phyloP scores from a whole-genome alignment of 2,797 vertebrate species.

The Phrynocephalus vlangalii region DNA sequence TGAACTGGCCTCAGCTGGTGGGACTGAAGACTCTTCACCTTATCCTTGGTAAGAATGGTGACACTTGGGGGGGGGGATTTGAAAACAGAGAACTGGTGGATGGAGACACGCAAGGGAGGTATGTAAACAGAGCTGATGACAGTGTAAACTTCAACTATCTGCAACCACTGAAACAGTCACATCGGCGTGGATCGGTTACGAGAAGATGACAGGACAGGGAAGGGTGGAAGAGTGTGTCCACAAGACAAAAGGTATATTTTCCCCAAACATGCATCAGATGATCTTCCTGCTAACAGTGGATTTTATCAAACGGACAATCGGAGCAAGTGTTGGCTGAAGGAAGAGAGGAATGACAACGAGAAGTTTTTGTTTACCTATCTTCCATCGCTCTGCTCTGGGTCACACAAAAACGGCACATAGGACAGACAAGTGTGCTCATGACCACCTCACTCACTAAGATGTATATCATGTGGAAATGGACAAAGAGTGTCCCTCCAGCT shows the following conservation, averaged over 20 bases:
- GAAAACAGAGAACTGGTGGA: neutral
- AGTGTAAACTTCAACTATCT: conserved; percentile 19
- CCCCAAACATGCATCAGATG: neutral
- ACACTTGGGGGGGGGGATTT: neutral
- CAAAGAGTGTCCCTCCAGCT: no score
- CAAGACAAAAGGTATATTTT: conserved; percentile 1
- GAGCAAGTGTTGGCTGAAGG: conserved; percentile 29
- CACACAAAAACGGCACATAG: neutral
- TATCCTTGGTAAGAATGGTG: neutral
- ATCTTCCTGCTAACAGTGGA: neutral
- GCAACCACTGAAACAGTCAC: neutral
- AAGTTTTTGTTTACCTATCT: neutral
- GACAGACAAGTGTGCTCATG: neutral
- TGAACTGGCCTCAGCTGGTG: conserved; percentile 7
- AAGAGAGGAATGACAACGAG: neutral
- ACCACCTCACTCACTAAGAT: no score
- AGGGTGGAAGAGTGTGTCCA: neutral
- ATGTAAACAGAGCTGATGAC: conserved; percentile 16
- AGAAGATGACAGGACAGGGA: neutral
- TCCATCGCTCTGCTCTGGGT: neutral
- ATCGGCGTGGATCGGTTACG: neutral
- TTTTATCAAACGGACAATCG: conserved; percentile 18
- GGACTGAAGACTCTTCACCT: neutral
- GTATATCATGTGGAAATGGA: no score
- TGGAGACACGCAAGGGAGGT: neutral